Conservation (phyloP, 2,888 invertebrate genomes). For the Gandaritis pyraliata region DNA sequence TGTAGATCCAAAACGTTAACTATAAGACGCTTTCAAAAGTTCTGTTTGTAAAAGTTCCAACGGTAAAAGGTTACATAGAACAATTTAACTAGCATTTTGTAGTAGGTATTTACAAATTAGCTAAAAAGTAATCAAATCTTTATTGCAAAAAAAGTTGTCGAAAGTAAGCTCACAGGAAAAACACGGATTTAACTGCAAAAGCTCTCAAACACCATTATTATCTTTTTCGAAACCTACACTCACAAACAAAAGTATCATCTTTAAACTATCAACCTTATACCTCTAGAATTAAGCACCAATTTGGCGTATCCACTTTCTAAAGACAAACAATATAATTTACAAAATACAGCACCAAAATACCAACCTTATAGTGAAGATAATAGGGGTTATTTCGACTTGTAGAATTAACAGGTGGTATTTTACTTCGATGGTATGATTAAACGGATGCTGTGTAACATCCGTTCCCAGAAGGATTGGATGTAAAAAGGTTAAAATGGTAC, state of each 20-base stretch:
- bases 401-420: conserved; percentile 43
- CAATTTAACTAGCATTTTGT: too few species aligned
- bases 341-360: conserved; percentile 15
- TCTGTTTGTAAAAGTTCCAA: too few species aligned
- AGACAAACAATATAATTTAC: conserved; percentile 14
- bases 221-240: conserved; percentile 16
- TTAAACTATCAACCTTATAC: conserved; percentile 23
- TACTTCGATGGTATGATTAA: conserved; percentile 64
- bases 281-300: conserved; percentile 14
- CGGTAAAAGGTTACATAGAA: too few species aligned
- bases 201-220: conserved; percentile 22
- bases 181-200: conserved; percentile 15
- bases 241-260: conserved; percentile 1
- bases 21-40: too few species aligned
- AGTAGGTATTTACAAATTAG: background rate
- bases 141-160: conserved; percentile 1
- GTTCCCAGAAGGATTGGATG: conserved; percentile 77
- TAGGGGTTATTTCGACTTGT: conserved; percentile 33
- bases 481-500: conserved; percentile 55
- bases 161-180: conserved; percentile 14
- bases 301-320: background rate
- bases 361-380: background rate
- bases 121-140: background rate
- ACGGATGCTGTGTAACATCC: conserved; percentile 74
- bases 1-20: too few species aligned